Evolutionary conservation across 2,113 vertebrate species (phyloP), one percentile per base, ranked within the genome.

Genomic region (Sclerurus mexicanus): DNA sequence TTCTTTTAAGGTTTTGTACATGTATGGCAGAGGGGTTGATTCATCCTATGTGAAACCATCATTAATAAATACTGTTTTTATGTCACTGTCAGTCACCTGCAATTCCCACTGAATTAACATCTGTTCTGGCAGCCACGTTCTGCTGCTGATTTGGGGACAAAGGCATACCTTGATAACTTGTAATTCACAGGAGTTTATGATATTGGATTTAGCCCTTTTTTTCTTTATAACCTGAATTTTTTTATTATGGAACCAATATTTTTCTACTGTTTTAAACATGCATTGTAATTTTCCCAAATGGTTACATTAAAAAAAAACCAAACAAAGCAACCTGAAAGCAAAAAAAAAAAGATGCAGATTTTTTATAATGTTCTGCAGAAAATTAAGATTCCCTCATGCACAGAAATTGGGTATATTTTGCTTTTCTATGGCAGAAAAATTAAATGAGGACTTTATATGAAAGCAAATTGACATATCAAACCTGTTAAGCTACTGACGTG

Each of bases 91-190:
- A 42, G 71, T 68, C 7, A 44, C 15, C n/a, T 16, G 3, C 52
- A 62, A 62, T 64, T 86, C 49, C 39, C 23, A 25, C 30, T 58
- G 60, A 89, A 62, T 75, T 63, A 40, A 20, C 19, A n/a, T 44
- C 14, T 39, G 1, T 15, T 87, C 6, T 53, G 28, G 13, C 30
- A 78, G 50, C 15, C 3, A 7, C 0, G 0, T 88, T 58, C 28
- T 55, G 3, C 30, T 55, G n/a, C 28, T 81, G 39, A 27, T 56
- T 40, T 55, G 14, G 64, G 62, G 31, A 39, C 40, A 25, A 44
- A 44, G 17, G 4, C n/a, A 11, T 14, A 16, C 4, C 14, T 47
- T n/a, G 17, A 52, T 50, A 21, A 74, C 33, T 47, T 76, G 19
- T 24, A 39, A 63, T 60, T 84, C 27, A 10, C 8, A 17, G 2